Conservation (phyloP, 2,888 invertebrate species). For the Cyaniris semiargus region DNA sequence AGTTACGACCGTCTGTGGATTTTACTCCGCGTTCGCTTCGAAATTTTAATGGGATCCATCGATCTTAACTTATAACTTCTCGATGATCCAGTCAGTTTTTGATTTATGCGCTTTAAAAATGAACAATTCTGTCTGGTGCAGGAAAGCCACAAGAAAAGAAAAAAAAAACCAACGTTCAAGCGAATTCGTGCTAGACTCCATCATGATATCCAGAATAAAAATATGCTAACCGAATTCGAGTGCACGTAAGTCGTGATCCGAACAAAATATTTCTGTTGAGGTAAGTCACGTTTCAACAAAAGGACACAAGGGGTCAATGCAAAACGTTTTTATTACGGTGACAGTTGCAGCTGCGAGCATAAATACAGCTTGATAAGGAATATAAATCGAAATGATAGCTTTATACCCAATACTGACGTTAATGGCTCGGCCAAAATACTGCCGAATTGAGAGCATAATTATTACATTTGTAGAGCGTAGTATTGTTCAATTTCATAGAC, state of each 20-base stretch:
- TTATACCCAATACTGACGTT: constrained; percentile 8
- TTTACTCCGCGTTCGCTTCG: constrained; percentile 52
- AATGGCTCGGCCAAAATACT: not conserved
- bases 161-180: not conserved
- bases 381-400: constrained; percentile 23
- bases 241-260: constrained; percentile 60
- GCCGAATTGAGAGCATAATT: not conserved
- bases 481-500: not conserved
- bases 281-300: constrained; percentile 67
- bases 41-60: constrained; percentile 18
- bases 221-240: constrained; percentile 31
- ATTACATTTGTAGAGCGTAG: not conserved
- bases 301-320: constrained; percentile 55
- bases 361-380: constrained; percentile 17
- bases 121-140: not conserved
- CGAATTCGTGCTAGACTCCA: constrained; percentile 1
- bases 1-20: constrained; percentile 69
- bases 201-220: constrained; percentile 18
- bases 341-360: constrained; percentile 50
- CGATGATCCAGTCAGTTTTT: not conserved
- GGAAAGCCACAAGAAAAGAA: constrained; percentile 8
- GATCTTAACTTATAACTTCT: not conserved
- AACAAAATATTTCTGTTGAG: constrained; percentile 57
- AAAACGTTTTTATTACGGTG: constrained; percentile 55
- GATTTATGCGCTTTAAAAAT: not conserved